Percentiles rank a stretch among this genome's conserved stretches.
Conservation (phyloP, 2,797 vertebrate genomes). For the Kryptopterus vitreolus region DNA sequence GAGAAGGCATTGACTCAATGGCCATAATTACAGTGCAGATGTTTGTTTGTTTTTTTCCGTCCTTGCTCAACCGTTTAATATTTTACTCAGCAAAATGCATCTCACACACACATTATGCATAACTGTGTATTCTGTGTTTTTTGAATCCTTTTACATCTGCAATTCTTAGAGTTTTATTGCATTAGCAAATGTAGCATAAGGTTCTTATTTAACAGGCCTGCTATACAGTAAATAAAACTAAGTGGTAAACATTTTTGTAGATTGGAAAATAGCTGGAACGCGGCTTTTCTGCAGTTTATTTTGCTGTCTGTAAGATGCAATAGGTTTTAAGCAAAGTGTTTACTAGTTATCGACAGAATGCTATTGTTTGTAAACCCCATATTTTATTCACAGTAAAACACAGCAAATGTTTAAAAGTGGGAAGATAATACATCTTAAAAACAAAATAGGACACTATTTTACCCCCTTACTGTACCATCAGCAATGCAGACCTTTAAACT, state of each 20-base stretch:
- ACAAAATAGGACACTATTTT: no score
- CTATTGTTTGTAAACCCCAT: no score
- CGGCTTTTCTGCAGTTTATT: conserved; percentile 8
- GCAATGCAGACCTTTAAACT: no score
- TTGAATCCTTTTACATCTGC: not conserved
- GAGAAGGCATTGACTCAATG: not conserved
- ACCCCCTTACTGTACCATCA: no score
- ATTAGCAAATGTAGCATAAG: conserved; percentile 2
- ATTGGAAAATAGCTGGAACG: conserved; percentile 15
- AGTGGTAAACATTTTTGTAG: conserved; percentile 32
- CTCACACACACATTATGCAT: not conserved
- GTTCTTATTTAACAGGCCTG: conserved; percentile 6
- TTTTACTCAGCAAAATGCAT: not conserved
- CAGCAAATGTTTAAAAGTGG: no score
- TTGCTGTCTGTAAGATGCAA: conserved; percentile 17
- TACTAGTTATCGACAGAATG: no score
- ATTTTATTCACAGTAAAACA: no score
- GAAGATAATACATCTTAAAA: no score
- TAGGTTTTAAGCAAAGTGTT: no score
- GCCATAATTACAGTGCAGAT: not conserved
- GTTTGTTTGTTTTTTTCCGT: not conserved
- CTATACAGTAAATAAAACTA: conserved; percentile 14
- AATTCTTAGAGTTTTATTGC: conserved; percentile 20
- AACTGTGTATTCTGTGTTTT: not conserved
- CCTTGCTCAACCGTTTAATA: not conserved